These are phyloP conservation scores for Rotaria magnacalcarata DNA, from an alignment of 2,888 invertebrate genomes.

Conservation along the genomic window DNA sequence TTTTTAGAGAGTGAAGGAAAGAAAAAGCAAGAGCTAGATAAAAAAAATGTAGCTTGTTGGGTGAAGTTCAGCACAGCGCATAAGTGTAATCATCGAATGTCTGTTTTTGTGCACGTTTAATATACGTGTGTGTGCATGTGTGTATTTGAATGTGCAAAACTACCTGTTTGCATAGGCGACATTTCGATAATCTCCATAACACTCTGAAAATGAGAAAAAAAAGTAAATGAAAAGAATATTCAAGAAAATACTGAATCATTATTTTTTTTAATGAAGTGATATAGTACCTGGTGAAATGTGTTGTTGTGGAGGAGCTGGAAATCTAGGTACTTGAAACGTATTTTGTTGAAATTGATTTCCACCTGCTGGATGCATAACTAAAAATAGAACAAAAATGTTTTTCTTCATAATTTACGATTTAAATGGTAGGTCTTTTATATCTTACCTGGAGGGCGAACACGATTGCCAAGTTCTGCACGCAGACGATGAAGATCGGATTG, in stretches of 20 bases:
- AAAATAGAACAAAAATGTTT: background rate
- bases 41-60: background rate
- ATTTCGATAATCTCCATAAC: background rate
- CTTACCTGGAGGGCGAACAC: background rate
- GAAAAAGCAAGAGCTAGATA: background rate
- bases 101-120: background rate
- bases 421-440: background rate
- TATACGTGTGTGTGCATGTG: background rate
- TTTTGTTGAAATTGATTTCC: background rate
- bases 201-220: background rate
- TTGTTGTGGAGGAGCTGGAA: background rate
- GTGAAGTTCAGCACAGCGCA: background rate
- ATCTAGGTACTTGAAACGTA: background rate
- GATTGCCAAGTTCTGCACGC: background rate
- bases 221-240: background rate
- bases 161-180: background rate
- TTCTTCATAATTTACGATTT: background rate
- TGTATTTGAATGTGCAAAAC: background rate
- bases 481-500: conserved; percentile 36
- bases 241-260: background rate
- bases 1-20: background rate
- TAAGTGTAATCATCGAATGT: background rate
- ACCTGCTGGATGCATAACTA: background rate
- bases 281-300: background rate
- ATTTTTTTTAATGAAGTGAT: background rate